Evolutionary conservation across 2,888 invertebrate species (phyloP).

Genomic region (Acrobasis suavella): DNA sequence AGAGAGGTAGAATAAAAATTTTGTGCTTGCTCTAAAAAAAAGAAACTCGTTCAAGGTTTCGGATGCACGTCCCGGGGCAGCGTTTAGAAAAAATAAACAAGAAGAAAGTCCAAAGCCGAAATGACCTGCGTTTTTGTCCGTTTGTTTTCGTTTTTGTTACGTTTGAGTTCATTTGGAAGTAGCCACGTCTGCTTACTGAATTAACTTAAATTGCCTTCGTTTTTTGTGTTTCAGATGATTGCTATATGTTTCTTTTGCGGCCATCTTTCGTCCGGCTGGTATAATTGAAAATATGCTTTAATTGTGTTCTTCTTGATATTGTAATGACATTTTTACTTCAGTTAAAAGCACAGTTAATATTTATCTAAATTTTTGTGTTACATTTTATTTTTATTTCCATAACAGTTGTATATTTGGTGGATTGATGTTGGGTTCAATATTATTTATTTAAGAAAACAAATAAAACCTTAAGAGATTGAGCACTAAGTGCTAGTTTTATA

Average conservation of each 20-base stretch:
- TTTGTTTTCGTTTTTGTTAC: slow-evolving; percentile 81
- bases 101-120: slow-evolving; percentile 74
- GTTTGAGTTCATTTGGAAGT: slow-evolving; percentile 82
- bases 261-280: slow-evolving; percentile 47
- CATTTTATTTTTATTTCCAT: not conserved
- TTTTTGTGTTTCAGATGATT: slow-evolving; percentile 62
- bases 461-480: no score
- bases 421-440: no score
- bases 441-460: no score
- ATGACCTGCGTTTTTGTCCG: slow-evolving; percentile 82
- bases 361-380: no score
- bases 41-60: slow-evolving; percentile 71
- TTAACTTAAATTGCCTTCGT: slow-evolving; percentile 76
- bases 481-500: no score
- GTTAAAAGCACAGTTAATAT: not conserved
- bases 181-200: slow-evolving; percentile 80
- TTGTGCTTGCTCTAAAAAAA: slow-evolving; percentile 53
- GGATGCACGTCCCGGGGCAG: slow-evolving; percentile 77
- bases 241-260: slow-evolving; percentile 58
- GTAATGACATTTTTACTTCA: slow-evolving; percentile 32
- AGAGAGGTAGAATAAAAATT: slow-evolving; percentile 69
- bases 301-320: slow-evolving; percentile 29
- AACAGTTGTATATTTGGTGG: not conserved
- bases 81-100: slow-evolving; percentile 78
- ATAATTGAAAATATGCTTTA: slow-evolving; percentile 40